A percentile compares a stretch with the other conserved stretches of the same genome.
phyloP scores from a whole-genome alignment of 1,140 invertebrate species.

The Heterodera carotae region DNA sequence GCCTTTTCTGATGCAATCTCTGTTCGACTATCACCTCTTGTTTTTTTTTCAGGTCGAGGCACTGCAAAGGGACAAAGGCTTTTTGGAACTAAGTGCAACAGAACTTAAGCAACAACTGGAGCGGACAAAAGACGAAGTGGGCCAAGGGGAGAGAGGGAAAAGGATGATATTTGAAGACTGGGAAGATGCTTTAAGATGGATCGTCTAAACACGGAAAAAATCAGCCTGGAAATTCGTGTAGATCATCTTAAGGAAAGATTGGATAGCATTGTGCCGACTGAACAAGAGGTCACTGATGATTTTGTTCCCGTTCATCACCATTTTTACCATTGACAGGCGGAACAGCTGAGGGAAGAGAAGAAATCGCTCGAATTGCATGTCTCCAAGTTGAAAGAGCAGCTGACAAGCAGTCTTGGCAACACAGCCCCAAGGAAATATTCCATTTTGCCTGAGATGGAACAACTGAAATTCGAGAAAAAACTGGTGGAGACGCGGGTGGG shows the following conservation, averaged over 20 bases:
- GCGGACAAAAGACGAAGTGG: background rate
- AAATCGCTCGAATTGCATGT: constrained; percentile 20
- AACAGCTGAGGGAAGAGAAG: constrained; percentile 29
- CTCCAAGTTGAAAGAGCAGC: constrained; percentile 29
- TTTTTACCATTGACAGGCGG: constrained; percentile 18
- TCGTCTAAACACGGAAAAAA: constrained; percentile 15
- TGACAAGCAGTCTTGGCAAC: constrained; percentile 2
- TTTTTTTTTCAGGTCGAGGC: constrained; percentile 9
- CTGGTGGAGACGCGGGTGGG: constrained; percentile 30
- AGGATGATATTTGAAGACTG: background rate
- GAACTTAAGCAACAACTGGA: constrained; percentile 1
- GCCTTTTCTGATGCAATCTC: too few species aligned
- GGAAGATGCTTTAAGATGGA: background rate
- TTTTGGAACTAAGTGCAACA: background rate
- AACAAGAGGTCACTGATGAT: background rate
- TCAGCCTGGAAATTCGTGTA: background rate
- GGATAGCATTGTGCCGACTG: background rate
- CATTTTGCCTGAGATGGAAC: constrained; percentile 17
- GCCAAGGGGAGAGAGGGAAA: background rate
- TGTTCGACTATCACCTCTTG: too few species aligned
- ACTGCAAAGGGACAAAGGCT: constrained; percentile 14
- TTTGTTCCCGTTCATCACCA: background rate
- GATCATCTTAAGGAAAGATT: background rate
- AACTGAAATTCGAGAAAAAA: constrained; percentile 32
- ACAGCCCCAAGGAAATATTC: constrained; percentile 15